Conservation (phyloP, 2,888 invertebrate genomes). For the Cerastis rubricosa region DNA sequence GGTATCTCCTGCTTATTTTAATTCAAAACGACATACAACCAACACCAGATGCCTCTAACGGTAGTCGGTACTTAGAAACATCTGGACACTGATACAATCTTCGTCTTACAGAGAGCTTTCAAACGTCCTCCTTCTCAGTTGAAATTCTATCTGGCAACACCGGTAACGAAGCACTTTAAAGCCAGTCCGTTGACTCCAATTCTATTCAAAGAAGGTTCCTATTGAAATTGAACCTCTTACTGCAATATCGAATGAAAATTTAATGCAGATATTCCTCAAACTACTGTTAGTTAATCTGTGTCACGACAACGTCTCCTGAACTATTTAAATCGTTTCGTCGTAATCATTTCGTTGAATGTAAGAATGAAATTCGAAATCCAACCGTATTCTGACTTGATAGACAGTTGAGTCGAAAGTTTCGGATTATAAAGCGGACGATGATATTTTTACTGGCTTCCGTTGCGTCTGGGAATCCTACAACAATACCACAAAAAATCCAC, state of each 20-base stretch:
- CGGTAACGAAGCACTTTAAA: conserved; percentile 28
- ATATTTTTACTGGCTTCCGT: conserved; percentile 16
- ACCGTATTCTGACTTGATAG: conserved; percentile 1
- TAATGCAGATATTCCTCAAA: conserved; percentile 27
- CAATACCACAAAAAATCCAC: not conserved
- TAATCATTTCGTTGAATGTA: conserved; percentile 31
- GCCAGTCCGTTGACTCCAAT: conserved; percentile 39
- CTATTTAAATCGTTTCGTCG: conserved; percentile 32
- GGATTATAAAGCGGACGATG: conserved; percentile 24
- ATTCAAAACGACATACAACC: conserved; percentile 3
- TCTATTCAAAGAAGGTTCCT: conserved; percentile 36
- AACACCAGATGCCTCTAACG: not conserved
- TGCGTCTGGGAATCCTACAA: conserved; percentile 28
- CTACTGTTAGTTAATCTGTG: conserved; percentile 26
- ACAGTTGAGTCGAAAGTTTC: conserved; percentile 3
- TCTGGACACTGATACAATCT: conserved; percentile 19
- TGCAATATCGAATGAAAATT: conserved; percentile 49
- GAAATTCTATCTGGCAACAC: conserved; percentile 16
- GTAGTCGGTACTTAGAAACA: conserved; percentile 14
- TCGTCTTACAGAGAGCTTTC: conserved; percentile 2
- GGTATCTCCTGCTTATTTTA: not conserved
- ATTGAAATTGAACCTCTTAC: conserved; percentile 49
- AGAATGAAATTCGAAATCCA: conserved; percentile 20
- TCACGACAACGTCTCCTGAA: conserved; percentile 31
- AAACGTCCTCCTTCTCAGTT: conserved; percentile 16